Evolutionary conservation across 2,888 invertebrate genomes (phyloP).

Genomic region (Agriopis aurantiaria): DNA sequence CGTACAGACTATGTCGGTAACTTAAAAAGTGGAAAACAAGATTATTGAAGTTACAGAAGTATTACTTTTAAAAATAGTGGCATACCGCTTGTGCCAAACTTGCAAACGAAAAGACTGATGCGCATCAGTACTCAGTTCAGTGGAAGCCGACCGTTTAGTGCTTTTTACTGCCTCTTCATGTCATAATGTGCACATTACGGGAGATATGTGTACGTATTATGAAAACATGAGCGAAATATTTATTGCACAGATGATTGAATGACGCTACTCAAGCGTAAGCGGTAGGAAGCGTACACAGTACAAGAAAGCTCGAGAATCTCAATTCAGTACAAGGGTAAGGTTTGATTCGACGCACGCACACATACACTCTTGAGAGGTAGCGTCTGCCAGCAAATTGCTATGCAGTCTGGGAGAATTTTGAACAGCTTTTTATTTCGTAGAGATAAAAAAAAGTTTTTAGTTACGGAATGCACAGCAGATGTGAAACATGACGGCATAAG

Average conservation of each 20-base stretch:
- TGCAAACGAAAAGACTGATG: constrained; percentile 23
- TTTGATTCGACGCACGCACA: background rate
- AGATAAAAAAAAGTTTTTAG: too few relatives aligned
- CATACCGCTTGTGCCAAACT: constrained; percentile 21
- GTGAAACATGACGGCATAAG: too few relatives aligned
- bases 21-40: too few relatives aligned
- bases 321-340: background rate
- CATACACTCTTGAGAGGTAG: background rate
- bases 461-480: too few relatives aligned
- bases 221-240: constrained; percentile 76
- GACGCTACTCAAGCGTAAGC: constrained; percentile 45
- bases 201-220: constrained; percentile 67
- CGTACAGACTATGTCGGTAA: too few relatives aligned
- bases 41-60: too few relatives aligned
- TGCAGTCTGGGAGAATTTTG: too few relatives aligned
- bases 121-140: constrained; percentile 38
- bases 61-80: background rate
- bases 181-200: constrained; percentile 66
- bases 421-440: too few relatives aligned
- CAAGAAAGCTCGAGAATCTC: constrained; percentile 16
- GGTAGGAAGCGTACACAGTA: constrained; percentile 17
- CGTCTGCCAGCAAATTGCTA: too few relatives aligned
- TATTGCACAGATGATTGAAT: constrained; percentile 72
- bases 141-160: constrained; percentile 63
- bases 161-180: constrained; percentile 63